Percentiles rank a stretch among this genome's conserved stretches.
Conservation (phyloP, 2,797 vertebrate species). For the Neosilurus mollespiculum region DNA sequence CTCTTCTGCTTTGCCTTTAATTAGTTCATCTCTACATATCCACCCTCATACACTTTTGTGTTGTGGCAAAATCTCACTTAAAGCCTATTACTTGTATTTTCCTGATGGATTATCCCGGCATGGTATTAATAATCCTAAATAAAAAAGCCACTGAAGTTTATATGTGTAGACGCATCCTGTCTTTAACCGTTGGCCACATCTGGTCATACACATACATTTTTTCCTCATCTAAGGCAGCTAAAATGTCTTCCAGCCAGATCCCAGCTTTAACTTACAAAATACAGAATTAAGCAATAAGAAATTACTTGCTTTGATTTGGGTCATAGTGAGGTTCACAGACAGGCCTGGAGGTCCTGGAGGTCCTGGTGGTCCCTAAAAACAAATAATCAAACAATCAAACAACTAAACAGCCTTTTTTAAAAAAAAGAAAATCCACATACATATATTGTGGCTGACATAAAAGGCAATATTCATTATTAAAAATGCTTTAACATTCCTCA, state of each 20-base stretch:
- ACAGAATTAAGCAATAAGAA: not conserved
- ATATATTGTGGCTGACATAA: not conserved
- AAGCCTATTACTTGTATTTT: not conserved
- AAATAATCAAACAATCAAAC: not conserved
- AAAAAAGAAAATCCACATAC: not conserved
- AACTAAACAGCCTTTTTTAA: not conserved
- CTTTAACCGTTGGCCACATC: not conserved
- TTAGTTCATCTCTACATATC: not conserved
- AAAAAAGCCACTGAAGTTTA: not conserved
- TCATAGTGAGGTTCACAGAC: conserved; percentile 68
- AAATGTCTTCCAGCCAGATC: not conserved
- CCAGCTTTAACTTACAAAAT: not conserved
- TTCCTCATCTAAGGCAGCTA: not conserved
- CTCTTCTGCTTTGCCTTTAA: not conserved
- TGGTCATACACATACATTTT: not conserved
- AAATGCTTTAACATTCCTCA: not conserved
- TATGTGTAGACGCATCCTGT: not conserved
- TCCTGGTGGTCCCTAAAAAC: conserved; percentile 78
- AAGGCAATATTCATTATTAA: not conserved
- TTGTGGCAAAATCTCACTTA: not conserved
- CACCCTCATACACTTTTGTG: not conserved
- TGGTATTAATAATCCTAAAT: not conserved
- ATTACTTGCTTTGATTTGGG: conserved; percentile 74
- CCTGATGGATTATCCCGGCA: not conserved
- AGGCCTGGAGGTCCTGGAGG: conserved; percentile 76